A percentile compares a stretch with the other conserved stretches of the same genome.
Conservation (phyloP, 2,888 invertebrate species). For the Phragmatobia fuliginosa region DNA sequence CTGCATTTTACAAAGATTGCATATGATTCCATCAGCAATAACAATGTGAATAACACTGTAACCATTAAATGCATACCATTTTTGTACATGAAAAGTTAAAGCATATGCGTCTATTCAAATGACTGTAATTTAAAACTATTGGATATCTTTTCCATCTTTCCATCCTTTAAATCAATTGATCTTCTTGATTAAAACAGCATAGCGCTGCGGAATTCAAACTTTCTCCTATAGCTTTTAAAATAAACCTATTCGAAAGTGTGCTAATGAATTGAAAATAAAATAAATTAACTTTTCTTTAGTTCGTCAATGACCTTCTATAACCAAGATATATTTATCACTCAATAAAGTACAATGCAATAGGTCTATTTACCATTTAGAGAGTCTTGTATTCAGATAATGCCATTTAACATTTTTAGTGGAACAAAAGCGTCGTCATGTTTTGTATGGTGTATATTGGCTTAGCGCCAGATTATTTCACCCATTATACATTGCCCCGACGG, state of each 20-base stretch:
- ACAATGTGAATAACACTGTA: background rate
- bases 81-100: background rate
- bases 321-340: background rate
- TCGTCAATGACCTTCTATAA: background rate
- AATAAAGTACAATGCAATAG: conserved; percentile 7
- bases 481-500: conserved; percentile 67
- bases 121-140: background rate
- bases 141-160: too few relatives aligned
- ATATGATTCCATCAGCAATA: background rate
- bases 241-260: background rate
- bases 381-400: conserved; percentile 45
- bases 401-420: conserved; percentile 57
- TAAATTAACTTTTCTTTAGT: background rate
- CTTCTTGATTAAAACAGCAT: background rate
- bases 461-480: conserved; percentile 75
- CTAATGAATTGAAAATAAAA: background rate
- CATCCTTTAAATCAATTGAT: background rate
- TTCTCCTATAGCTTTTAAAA: background rate
- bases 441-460: conserved; percentile 69
- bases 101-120: too few relatives aligned
- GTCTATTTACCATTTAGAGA: conserved; percentile 20
- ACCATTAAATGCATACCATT: background rate
- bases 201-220: background rate
- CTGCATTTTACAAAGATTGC: background rate
- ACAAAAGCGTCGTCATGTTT: conserved; percentile 63